phyloP scores from a whole-genome alignment of 1,140 invertebrate genomes.

The Saccostrea echinata region DNA sequence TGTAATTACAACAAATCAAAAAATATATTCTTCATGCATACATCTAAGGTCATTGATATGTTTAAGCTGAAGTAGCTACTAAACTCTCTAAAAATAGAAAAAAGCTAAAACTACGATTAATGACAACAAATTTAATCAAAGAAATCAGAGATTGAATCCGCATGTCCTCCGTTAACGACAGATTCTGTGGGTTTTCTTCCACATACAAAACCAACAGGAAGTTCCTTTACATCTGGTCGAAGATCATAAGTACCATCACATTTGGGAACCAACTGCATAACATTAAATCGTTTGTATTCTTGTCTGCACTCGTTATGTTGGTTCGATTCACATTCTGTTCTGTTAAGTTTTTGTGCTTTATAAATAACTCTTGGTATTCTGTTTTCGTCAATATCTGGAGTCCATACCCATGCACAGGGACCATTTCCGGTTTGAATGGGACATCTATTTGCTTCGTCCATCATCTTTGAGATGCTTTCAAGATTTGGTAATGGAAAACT shows the following conservation, averaged over 20 bases:
- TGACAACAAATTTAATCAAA: not conserved
- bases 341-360: not conserved
- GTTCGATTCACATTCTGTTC: not conserved
- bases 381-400: not conserved
- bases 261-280: not conserved
- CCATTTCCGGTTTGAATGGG: not conserved
- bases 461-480: not conserved
- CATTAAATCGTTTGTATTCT: not conserved
- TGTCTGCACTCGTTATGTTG: not conserved
- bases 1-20: too few relatives aligned
- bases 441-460: not conserved
- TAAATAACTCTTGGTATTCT: slow-evolving; percentile 9
- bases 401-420: not conserved
- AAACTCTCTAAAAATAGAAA: too few relatives aligned
- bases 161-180: not conserved
- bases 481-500: not conserved
- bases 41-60: too few relatives aligned
- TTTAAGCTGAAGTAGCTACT: too few relatives aligned
- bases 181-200: not conserved
- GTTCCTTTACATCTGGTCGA: not conserved
- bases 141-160: too few relatives aligned
- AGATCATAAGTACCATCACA: not conserved
- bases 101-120: too few relatives aligned
- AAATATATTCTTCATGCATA: too few relatives aligned
- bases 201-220: not conserved